Conservation (phyloP, 2,888 invertebrate species). For the Eristalinus sepulchralis region DNA sequence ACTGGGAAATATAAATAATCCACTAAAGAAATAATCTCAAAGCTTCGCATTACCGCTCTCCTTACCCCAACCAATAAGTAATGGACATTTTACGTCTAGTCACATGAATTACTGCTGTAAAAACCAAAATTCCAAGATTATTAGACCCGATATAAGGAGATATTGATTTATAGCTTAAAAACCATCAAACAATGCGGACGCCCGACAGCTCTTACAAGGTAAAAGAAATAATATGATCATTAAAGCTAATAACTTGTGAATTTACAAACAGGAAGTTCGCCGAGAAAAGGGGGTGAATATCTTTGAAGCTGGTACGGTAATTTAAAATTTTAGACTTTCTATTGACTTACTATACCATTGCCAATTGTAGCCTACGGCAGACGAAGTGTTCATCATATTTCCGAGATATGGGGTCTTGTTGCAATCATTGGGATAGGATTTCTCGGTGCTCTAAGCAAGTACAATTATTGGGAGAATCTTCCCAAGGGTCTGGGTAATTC, state of each 20-base stretch:
- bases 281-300: conserved; percentile 59
- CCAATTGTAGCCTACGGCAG: conserved; percentile 74
- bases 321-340: not conserved
- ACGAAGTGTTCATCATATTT: conserved; percentile 76
- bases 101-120: conserved; percentile 10
- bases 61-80: not conserved
- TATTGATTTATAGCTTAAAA: conserved; percentile 60
- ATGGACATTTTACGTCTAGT: not conserved
- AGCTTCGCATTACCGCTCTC: not conserved
- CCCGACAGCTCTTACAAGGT: conserved; percentile 68
- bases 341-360: conserved; percentile 28
- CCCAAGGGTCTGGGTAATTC: conserved; percentile 74
- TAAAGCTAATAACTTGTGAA: not conserved
- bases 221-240: conserved; percentile 10
- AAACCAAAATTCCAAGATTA: not conserved
- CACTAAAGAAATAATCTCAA: not conserved
- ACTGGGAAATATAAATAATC: not conserved
- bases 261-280: conserved; percentile 60
- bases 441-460: conserved; percentile 73
- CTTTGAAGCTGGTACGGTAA: conserved; percentile 64
- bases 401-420: conserved; percentile 74
- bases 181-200: conserved; percentile 47
- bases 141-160: not conserved
- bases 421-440: conserved; percentile 71
- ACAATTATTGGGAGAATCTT: conserved; percentile 74